Conservation (phyloP, 2,113 vertebrate genomes). For the Meriones unguiculatus region DNA sequence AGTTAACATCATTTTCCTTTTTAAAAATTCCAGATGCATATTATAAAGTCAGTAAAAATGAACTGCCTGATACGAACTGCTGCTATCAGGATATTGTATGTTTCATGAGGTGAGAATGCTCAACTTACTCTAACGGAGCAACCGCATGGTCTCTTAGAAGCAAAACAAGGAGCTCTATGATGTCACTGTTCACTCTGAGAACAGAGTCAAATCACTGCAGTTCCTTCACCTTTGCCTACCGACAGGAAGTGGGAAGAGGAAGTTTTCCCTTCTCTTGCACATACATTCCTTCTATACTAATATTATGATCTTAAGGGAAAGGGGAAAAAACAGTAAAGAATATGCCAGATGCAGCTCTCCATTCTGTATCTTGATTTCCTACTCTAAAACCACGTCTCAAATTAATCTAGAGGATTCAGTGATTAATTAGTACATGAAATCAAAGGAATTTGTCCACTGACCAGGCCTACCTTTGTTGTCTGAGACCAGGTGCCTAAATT, state of each 20-base stretch:
- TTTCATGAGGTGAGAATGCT: background rate
- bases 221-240: background rate
- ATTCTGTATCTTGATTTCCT: background rate
- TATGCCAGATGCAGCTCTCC: background rate
- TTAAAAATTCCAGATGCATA: background rate
- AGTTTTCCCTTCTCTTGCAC: background rate
- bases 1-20: background rate
- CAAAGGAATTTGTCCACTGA: background rate
- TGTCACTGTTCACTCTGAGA: background rate
- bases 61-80: too few species aligned
- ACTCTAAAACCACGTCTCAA: background rate
- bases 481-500: background rate
- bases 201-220: background rate
- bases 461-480: background rate
- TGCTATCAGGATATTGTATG: background rate
- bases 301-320: background rate
- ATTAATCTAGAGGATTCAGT: constrained; percentile 12
- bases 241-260: background rate
- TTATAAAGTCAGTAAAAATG: background rate
- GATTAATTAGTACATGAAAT: background rate
- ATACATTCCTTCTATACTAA: background rate
- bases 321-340: background rate
- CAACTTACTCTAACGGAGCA: background rate
- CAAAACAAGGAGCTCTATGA: background rate
- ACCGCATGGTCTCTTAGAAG: background rate